Conservation (phyloP, 1,140 invertebrate species). For the Venustaconcha ellipsiformis region DNA sequence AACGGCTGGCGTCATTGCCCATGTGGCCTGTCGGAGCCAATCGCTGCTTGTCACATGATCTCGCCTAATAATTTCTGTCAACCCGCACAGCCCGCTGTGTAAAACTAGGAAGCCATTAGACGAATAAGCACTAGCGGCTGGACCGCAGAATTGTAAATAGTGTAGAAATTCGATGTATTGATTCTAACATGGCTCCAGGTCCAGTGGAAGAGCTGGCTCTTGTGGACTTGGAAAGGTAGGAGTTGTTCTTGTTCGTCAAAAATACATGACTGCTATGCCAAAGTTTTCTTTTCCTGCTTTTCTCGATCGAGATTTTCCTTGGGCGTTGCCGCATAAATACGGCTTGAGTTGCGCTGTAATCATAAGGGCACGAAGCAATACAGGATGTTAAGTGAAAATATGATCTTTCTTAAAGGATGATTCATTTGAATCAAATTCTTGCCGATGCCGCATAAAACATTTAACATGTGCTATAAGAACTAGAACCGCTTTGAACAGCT, state of each 20-base stretch:
- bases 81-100: too few relatives aligned
- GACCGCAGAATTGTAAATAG: too few relatives aligned
- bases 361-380: neutral
- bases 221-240: constrained; percentile 60
- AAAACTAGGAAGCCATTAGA: too few relatives aligned
- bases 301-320: constrained; percentile 1
- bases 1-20: too few relatives aligned
- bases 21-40: too few relatives aligned
- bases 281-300: constrained; percentile 1
- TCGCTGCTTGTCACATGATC: too few relatives aligned
- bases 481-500: too few relatives aligned
- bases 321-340: neutral
- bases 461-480: too few relatives aligned
- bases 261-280: neutral
- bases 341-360: neutral
- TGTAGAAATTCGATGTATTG: too few relatives aligned
- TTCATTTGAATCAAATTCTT: constrained; percentile 6
- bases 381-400: neutral
- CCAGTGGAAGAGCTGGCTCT: constrained; percentile 60
- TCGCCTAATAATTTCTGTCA: too few relatives aligned
- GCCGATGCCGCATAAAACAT: neutral
- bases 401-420: neutral
- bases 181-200: constrained; percentile 50
- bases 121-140: too few relatives aligned
- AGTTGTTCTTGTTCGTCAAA: constrained; percentile 7